These are phyloP conservation scores for Hiodon alosoides DNA, from an alignment of 2,113 vertebrate genomes.

Conservation along the genomic window DNA sequence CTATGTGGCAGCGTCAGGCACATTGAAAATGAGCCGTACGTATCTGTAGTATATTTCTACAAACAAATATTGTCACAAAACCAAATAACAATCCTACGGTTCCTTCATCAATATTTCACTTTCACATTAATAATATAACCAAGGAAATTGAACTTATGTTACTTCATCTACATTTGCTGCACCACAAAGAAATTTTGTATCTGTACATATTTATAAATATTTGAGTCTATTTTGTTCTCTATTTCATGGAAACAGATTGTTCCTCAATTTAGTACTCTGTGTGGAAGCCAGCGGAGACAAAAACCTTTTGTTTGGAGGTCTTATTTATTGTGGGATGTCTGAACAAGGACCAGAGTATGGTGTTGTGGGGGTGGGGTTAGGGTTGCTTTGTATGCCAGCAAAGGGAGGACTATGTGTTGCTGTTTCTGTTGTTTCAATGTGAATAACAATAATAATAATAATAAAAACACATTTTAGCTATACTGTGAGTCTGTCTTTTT, in stretches of 20 bases:
- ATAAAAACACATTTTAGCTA: slow-evolving; percentile 65
- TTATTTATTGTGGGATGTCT: slow-evolving; percentile 66
- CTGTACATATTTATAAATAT: slow-evolving; percentile 17
- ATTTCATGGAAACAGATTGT: slow-evolving; percentile 55
- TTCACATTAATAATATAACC: slow-evolving; percentile 7
- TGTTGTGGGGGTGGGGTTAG: slow-evolving; percentile 13
- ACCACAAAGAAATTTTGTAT: background rate
- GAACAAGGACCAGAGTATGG: slow-evolving; percentile 4
- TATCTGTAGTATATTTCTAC: slow-evolving; percentile 4
- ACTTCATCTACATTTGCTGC: slow-evolving; percentile 14
- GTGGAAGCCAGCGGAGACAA: slow-evolving; percentile 79
- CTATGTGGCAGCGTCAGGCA: background rate
- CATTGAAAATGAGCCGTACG: slow-evolving; percentile 1
- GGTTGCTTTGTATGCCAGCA: slow-evolving; percentile 20
- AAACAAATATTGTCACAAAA: background rate
- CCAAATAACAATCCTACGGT: background rate
- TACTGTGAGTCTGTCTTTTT: slow-evolving; percentile 34
- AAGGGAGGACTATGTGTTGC: slow-evolving; percentile 33
- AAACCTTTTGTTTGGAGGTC: slow-evolving; percentile 66
- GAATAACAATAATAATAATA: slow-evolving; percentile 58
- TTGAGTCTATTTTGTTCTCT: slow-evolving; percentile 12
- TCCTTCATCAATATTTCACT: background rate
- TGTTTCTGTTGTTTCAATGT: slow-evolving; percentile 67
- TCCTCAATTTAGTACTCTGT: slow-evolving; percentile 81
- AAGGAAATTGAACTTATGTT: background rate